These are phyloP conservation scores for Rhinoraja longicauda DNA, from an alignment of 2,797 vertebrate species.

Conservation along the genomic window DNA sequence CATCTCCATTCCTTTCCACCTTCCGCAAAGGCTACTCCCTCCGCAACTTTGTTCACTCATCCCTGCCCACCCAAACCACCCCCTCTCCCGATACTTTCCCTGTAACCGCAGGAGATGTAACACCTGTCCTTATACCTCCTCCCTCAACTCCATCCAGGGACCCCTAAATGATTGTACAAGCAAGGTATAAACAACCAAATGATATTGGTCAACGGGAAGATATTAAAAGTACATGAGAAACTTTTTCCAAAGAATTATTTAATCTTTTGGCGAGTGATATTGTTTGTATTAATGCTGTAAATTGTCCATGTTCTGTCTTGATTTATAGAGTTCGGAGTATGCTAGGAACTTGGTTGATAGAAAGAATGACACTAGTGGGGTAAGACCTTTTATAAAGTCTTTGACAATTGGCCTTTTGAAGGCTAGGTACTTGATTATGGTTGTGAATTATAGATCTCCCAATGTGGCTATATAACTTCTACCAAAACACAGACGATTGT, in stretches of 20 bases:
- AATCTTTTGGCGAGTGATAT: background rate
- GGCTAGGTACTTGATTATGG: background rate
- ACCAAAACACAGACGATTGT: background rate
- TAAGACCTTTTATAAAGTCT: background rate
- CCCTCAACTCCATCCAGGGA: no score
- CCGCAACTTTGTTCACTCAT: no score
- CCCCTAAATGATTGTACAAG: background rate
- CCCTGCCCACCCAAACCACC: no score
- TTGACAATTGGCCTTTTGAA: background rate
- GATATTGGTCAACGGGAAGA: background rate
- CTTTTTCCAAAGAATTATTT: background rate
- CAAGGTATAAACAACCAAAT: background rate
- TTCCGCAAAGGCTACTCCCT: no score
- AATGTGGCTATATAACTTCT: background rate
- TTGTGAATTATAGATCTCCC: background rate
- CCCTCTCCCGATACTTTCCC: no score
- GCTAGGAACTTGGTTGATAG: constrained; percentile 71
- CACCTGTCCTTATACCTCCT: no score
- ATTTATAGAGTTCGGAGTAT: constrained; percentile 67
- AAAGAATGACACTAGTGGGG: constrained; percentile 67
- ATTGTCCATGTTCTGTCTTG: background rate
- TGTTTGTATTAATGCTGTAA: background rate
- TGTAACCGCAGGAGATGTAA: no score
- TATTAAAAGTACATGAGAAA: background rate
- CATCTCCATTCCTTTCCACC: no score